Evolutionary conservation across 2,888 invertebrate genomes (phyloP), one percentile per base, ranked within the genome.

Genomic region (Hemicrepidius hirtus): DNA sequence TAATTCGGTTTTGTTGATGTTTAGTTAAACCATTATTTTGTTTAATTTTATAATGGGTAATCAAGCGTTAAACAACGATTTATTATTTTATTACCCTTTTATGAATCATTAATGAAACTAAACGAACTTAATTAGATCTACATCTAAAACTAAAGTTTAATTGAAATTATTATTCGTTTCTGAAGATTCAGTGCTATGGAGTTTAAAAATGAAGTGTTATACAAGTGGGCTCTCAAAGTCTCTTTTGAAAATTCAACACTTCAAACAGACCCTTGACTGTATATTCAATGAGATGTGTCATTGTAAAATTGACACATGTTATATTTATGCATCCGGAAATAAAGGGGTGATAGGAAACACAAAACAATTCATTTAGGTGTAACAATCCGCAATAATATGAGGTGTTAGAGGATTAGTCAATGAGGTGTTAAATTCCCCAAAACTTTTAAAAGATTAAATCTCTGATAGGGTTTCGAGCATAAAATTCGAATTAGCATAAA

Each of bases 401-500:
- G 41, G 66, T 46, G 66, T 65, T 55, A 65, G 40, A 13, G 12
- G 40, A 65, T 65, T 66, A 66, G 28, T 41, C 24, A 44, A 7
- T 49, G 59, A 44, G 35, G 46, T 35, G 37, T 46, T 59, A 68
- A 68, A 68, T 41, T 46, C 64, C 53, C 49, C 10, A 13, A 35
- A 68, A 68, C 40, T 50, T 68, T 68, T 68, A 68, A 62, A 68
- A 68, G 64, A 68, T 60, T 62, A 62, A 63, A 62, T 68, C 44
- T 53, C 44, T 53, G 41, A 46, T 35, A 3, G 53, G 40, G 37
- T 50, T 66, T 46, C 55, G 60, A 67, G 69, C 67, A 62, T 67
- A 69, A 71, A 71, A 68, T 70, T 63, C 68, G 70, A 75, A 76
- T 77, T 77, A 74, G 74, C 77, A 76, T 77, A 78, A 78, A 75